Evolutionary conservation across 2,888 invertebrate genomes (phyloP).

Genomic region (Lysandra coridon): DNA sequence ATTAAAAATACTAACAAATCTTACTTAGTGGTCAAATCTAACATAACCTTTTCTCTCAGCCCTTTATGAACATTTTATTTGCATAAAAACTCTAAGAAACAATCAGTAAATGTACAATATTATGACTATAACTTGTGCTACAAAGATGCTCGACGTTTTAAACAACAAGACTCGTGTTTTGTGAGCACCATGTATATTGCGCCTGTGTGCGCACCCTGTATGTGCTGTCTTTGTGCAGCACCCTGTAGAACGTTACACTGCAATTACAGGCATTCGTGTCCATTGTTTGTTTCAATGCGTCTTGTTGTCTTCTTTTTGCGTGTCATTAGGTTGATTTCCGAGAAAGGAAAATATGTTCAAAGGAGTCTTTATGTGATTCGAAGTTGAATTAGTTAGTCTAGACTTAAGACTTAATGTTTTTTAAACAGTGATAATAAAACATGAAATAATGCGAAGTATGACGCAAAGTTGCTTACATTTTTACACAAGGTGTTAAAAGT

Average conservation of each 20-base stretch:
- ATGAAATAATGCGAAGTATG: too few relatives aligned
- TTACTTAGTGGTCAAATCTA: too few relatives aligned
- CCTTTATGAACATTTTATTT: too few relatives aligned
- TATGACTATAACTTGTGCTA: too few relatives aligned
- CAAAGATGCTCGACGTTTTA: too few relatives aligned
- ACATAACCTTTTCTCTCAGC: too few relatives aligned
- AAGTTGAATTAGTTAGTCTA: slow-evolving; percentile 1
- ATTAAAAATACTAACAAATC: too few relatives aligned
- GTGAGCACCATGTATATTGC: background rate
- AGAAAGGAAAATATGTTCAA: background rate
- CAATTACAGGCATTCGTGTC: slow-evolving; percentile 19
- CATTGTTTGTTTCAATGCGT: background rate
- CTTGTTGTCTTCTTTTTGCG: slow-evolving; percentile 2
- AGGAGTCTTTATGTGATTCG: background rate
- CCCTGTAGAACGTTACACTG: background rate
- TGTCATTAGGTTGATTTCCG: slow-evolving; percentile 8
- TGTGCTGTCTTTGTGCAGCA: background rate
- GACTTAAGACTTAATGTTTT: background rate
- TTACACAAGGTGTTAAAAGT: too few relatives aligned
- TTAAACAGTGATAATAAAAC: too few relatives aligned
- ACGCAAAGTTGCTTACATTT: too few relatives aligned
- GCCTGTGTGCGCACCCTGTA: background rate
- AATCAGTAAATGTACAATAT: too few relatives aligned
- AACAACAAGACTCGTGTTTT: background rate
- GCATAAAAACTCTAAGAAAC: too few relatives aligned